Conservation (phyloP, 2,888 invertebrate genomes). For the Electrophaes corylata region DNA sequence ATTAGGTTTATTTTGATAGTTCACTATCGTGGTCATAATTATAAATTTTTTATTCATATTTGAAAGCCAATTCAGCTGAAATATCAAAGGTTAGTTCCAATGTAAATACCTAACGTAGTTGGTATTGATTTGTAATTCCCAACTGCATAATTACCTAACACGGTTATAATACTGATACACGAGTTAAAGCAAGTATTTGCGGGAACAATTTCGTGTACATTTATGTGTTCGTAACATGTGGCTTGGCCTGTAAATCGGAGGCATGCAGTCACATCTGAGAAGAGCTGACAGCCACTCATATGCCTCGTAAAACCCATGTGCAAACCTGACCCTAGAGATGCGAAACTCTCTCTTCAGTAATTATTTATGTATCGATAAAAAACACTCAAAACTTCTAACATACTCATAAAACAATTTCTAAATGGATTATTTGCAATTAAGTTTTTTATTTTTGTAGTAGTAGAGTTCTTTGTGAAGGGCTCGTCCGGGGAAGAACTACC, state of each 20-base stretch:
- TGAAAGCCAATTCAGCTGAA: not conserved
- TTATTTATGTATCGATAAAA: not conserved
- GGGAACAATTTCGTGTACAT: constrained; percentile 3
- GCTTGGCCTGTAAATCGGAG: constrained; percentile 26
- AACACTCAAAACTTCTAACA: no score
- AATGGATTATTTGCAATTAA: no score
- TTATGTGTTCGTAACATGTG: constrained; percentile 16
- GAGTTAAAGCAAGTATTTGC: not conserved
- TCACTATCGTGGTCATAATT: not conserved
- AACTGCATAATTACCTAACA: no score
- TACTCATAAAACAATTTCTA: no score
- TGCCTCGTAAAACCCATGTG: constrained; percentile 51
- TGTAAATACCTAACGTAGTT: no score
- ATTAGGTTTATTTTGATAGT: not conserved
- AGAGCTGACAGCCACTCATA: constrained; percentile 29
- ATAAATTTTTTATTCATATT: not conserved
- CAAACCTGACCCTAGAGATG: constrained; percentile 46
- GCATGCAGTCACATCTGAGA: constrained; percentile 29
- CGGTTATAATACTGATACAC: not conserved
- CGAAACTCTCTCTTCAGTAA: not conserved
- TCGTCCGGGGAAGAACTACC: no score
- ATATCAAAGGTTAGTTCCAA: no score
- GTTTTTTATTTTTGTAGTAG: no score
- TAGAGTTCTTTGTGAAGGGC: no score
- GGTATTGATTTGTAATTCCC: no score